Percentiles rank a stretch among this genome's conserved stretches.
phyloP scores from a whole-genome alignment of 2,113 vertebrate species.

The Merops nubicus region DNA sequence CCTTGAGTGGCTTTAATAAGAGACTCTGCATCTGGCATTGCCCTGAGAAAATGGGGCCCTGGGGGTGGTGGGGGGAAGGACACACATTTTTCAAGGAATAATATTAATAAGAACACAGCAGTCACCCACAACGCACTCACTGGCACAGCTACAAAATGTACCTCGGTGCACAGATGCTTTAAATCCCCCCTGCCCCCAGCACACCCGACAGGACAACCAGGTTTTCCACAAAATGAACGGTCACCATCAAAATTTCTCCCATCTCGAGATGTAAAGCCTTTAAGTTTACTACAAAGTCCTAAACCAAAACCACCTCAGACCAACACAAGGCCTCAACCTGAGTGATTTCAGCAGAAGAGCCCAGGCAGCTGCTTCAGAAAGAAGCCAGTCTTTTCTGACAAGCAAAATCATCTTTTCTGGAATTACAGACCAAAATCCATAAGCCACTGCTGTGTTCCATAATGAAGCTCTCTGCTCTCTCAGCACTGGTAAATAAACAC shows the following conservation, averaged over 20 bases:
- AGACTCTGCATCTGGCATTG: not conserved
- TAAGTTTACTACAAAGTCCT: conserved; percentile 9
- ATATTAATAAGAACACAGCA: not conserved
- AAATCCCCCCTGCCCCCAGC: not conserved
- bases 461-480: not conserved
- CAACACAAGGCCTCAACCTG: not conserved
- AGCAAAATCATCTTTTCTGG: not conserved
- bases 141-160: not conserved
- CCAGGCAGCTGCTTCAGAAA: not conserved
- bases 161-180: not conserved
- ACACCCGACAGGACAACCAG: rapidly evolving
- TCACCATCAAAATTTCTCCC: not conserved
- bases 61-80: not conserved
- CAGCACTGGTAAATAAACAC: not conserved
- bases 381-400: not conserved
- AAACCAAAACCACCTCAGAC: not conserved
- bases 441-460: not conserved
- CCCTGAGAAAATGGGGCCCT: not conserved
- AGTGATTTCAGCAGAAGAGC: not conserved
- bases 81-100: not conserved
- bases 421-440: not conserved
- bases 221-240: not conserved
- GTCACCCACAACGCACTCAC: not conserved
- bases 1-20: not conserved
- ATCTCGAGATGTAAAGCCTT: conserved; percentile 5